Evolutionary conservation across 1,140 invertebrate species (phyloP), one percentile per base, ranked within the genome.

Genomic region (Drosophila willistoni): DNA sequence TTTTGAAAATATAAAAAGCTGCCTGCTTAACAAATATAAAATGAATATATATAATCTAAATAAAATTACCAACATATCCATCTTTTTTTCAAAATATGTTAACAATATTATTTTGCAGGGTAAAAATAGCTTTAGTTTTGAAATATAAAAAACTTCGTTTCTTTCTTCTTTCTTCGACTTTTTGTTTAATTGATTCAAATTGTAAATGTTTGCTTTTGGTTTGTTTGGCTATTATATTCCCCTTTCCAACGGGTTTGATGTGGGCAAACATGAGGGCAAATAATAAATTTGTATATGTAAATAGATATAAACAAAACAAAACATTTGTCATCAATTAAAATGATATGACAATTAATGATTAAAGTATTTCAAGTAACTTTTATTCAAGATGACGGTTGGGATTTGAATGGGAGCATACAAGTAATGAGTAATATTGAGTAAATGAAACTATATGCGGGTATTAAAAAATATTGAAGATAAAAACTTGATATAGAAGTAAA

Each of bases 151-250:
- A 0, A 3, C 9, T 17, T 51, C 3, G 1, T 22, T 51, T 51
- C 9, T 77, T 66, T 13, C 22, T 63, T 22, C 25, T 59, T 70
- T 77, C 59, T 19, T 7, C 7, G 17, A 39, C 29, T 42, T 61
- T 9, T 57, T 47, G 44, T 25, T 79, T 68, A 84, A 87, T 87
- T 89, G 84, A 74, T 62, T 68, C 71, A 42, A 78, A 73, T 76
- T 63, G 56, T 36, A 79, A 72, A 83, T 80, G 83, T 87, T 79
- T 82, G 83, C 68, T 13, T 66, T 68, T 75, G 63, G 72, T 79
- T 85, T 47, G 68, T 33, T 75, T 68, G 57, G 61, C 61, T 66
- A 62, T 68, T 66, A 64, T 67, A 22, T 51, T 51, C 17, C 44
- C 7, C 7, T 14, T 19, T 51, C 2, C 10, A 29, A 29, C 29